Evolutionary conservation across 2,888 invertebrate genomes (phyloP).

Genomic region (Parasteatoda lunata): DNA sequence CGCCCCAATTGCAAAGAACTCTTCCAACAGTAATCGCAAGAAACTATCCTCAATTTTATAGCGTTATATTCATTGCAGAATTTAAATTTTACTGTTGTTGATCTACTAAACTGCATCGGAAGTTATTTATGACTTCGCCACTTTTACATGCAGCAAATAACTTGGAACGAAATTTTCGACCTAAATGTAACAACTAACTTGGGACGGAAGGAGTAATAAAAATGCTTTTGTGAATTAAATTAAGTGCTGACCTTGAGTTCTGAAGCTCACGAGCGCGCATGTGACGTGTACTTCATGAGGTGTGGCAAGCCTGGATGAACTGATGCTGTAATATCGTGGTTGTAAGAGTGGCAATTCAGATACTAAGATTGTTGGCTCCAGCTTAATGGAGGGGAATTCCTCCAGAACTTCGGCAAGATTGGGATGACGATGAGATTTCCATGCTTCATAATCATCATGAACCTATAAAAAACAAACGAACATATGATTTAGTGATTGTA

Average conservation of each 20-base stretch:
- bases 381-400: slow-evolving; percentile 73
- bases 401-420: slow-evolving; percentile 73
- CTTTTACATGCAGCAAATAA: too few relatives aligned
- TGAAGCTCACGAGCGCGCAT: slow-evolving; percentile 73
- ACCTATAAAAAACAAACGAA: slow-evolving; percentile 58
- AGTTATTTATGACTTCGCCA: too few relatives aligned
- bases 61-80: too few relatives aligned
- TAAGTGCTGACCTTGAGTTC: slow-evolving; percentile 71
- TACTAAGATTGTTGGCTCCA: slow-evolving; percentile 73
- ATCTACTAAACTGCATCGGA: too few relatives aligned
- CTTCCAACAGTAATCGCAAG: too few relatives aligned
- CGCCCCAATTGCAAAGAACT: too few relatives aligned
- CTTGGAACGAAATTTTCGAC: too few relatives aligned
- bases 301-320: slow-evolving; percentile 72
- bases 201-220: too few relatives aligned
- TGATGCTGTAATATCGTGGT: slow-evolving; percentile 75
- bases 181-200: too few relatives aligned
- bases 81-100: too few relatives aligned
- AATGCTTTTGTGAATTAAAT: too few relatives aligned
- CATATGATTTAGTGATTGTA: not conserved
- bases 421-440: slow-evolving; percentile 72
- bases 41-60: too few relatives aligned
- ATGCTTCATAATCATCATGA: slow-evolving; percentile 72
- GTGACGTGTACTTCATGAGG: slow-evolving; percentile 74
- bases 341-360: slow-evolving; percentile 74